Base-by-base conservation (phyloP, 2,888 invertebrate genomes). In the Diaprepes abbreviatus region DNA sequence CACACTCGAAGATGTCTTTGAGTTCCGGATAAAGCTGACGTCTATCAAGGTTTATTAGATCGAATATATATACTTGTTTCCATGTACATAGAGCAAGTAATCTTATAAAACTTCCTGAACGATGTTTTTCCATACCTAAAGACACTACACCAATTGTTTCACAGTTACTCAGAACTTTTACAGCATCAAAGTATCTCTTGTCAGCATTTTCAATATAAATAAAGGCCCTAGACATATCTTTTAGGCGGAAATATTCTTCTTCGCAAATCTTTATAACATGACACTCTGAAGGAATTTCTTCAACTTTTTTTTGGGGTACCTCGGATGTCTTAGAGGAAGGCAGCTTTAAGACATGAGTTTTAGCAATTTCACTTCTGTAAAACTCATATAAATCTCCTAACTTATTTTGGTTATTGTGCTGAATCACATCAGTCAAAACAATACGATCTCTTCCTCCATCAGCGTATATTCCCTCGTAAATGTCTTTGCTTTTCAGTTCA, bases 31-130 rank as follows among this genome's bases (percentile, higher is more conserved):
- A 75, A 21, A 76, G 66, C 40, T 72, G 58, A 9, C 71, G 58
- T 19, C 73, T 68, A 31, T 70, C 71, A 28, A 72, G 40, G 66
- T 71, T 64, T 4, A 54, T 50, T 35, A 77, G 54, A 67, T 77
- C 75, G 62, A 77, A 75, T 16, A 76, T 52, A 45, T 73, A 77
- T 1, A 74, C 73, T 66, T 76, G 73, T 35, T 75, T 71, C 75
- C 76, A 76, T 6, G 74, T 72, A 45, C 71, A 71, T 1, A 77
- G 28, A 4, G 65, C 72, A 0, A 77, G 68, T 31, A 77, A 54
- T 38, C 70, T 64, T 35, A 73, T 68, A 17, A 54, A 36, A 19
- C 67, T 62, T 19, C 36, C 65, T 12, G 28, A 58, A 45, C 75
- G 54, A 43, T 59, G 54, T n/a, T 71, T 70, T 55, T 76, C 75